phyloP scores from a whole-genome alignment of 2,888 invertebrate species.

The Alcis repandata region DNA sequence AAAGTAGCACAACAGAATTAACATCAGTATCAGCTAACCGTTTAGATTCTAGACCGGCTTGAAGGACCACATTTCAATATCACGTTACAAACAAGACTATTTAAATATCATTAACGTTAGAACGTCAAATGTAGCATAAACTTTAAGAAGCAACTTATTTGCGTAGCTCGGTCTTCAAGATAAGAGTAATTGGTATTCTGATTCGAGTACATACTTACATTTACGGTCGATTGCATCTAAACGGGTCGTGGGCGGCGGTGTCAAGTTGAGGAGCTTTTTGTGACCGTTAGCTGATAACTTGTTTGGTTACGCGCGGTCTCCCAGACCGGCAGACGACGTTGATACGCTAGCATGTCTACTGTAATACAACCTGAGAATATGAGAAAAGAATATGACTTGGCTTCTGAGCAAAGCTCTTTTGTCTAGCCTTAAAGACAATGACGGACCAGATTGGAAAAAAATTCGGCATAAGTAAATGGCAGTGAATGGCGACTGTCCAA shows the following conservation, averaged over 20 bases:
- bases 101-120: not conserved
- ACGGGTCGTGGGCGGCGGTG: conserved; percentile 27
- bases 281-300: conserved; percentile 26
- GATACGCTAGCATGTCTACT: conserved; percentile 4
- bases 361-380: not conserved
- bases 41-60: not conserved
- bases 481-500: too few relatives aligned
- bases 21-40: not conserved
- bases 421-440: too few relatives aligned
- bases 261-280: conserved; percentile 38
- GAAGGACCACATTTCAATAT: not conserved
- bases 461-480: too few relatives aligned
- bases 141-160: not conserved
- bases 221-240: conserved; percentile 33
- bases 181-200: conserved; percentile 5
- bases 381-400: not conserved
- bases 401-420: not conserved
- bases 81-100: not conserved
- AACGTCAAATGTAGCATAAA: not conserved
- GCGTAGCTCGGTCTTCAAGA: not conserved
- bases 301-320: conserved; percentile 25
- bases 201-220: conserved; percentile 11
- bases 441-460: too few relatives aligned
- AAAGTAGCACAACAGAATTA: not conserved
- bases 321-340: conserved; percentile 25